A percentile compares a stretch with the other conserved stretches of the same genome.
Conservation (phyloP, 2,888 invertebrate species). For the Heliconius hortense region DNA sequence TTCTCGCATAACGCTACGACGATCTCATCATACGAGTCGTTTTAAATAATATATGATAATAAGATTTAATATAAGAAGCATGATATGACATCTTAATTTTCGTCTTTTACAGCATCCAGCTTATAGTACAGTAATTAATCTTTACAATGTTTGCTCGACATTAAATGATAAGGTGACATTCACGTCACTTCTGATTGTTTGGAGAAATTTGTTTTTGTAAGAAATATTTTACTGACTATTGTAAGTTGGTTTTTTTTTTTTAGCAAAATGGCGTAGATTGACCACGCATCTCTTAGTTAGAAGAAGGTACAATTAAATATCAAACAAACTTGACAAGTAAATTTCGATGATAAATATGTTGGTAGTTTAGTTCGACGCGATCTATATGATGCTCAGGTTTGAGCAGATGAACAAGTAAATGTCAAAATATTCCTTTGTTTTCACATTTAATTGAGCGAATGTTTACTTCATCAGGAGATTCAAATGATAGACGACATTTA, state of each 20-base stretch:
- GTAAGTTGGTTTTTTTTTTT: not conserved
- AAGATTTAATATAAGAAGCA: not conserved
- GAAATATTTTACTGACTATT: not conserved
- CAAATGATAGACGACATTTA: not conserved
- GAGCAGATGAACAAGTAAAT: not conserved
- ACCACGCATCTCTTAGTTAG: not conserved
- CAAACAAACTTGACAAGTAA: no score
- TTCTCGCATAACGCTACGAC: no score
- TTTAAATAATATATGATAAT: not conserved
- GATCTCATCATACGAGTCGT: not conserved
- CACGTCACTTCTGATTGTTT: conserved; percentile 24
- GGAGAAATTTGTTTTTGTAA: conserved; percentile 4
- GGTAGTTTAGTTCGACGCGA: no score
- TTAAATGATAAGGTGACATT: conserved; percentile 34
- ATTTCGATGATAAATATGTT: no score
- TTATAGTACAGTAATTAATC: conserved; percentile 21
- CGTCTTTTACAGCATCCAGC: conserved; percentile 12
- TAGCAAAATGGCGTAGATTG: no score
- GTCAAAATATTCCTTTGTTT: conserved; percentile 1
- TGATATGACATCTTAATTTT: conserved; percentile 6
- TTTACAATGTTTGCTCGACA: conserved; percentile 24
- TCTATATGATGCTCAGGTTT: not conserved
- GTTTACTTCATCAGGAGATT: conserved; percentile 1
- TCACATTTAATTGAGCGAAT: conserved; percentile 1
- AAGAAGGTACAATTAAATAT: no score